Conservation (phyloP, 2,888 invertebrate species). For the Taphrorychus bicolor region DNA sequence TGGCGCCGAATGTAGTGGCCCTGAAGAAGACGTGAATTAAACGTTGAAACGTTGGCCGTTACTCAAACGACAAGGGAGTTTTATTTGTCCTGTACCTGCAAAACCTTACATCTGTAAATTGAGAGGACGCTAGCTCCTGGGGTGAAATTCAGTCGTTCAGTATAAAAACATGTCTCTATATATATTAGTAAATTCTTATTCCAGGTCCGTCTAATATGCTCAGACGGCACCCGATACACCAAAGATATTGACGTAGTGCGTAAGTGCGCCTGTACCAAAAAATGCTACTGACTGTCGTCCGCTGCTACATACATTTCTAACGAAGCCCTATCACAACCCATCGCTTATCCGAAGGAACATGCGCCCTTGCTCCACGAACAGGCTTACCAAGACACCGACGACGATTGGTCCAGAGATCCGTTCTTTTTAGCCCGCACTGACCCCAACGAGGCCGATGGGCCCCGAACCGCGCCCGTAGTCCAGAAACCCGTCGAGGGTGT, state of each 20-base stretch:
- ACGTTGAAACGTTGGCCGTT: too few relatives aligned
- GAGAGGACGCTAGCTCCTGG: too few relatives aligned
- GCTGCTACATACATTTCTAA: constrained; percentile 66
- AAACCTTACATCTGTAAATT: too few relatives aligned
- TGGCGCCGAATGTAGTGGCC: too few relatives aligned
- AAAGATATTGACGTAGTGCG: constrained; percentile 96
- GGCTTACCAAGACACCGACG: constrained; percentile 10
- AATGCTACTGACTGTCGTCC: constrained; percentile 79
- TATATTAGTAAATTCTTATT: constrained; percentile 2
- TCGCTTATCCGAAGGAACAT: constrained; percentile 8
- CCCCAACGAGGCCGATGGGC: constrained; percentile 33
- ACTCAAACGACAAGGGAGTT: too few relatives aligned
- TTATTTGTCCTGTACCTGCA: too few relatives aligned
- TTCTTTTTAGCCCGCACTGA: constrained; percentile 30
- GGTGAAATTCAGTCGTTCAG: background rate
- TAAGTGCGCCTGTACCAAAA: constrained; percentile 94
- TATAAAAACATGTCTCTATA: background rate
- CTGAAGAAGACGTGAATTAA: too few relatives aligned
- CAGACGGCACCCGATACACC: constrained; percentile 91
- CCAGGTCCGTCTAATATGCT: constrained; percentile 88
- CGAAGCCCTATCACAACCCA: constrained; percentile 41
- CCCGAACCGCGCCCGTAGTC: constrained; percentile 35
- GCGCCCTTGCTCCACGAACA: constrained; percentile 15
- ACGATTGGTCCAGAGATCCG: constrained; percentile 18
- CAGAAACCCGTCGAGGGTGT: constrained; percentile 35